Conservation (phyloP, 2,888 invertebrate genomes). For the Blera fallax region DNA sequence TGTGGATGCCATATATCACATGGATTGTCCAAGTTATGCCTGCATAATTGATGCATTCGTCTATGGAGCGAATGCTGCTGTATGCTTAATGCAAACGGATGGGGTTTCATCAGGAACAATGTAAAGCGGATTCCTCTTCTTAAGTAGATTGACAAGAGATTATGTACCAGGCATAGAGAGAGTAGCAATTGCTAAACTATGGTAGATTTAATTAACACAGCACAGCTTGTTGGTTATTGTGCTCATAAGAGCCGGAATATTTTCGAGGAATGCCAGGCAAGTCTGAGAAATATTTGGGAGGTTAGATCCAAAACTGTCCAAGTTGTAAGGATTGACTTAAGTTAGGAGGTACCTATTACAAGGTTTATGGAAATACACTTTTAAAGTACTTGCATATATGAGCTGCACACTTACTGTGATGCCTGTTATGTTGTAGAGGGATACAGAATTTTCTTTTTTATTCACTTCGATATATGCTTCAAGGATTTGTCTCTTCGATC, state of each 20-base stretch:
- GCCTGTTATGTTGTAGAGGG: no score
- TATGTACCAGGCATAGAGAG: slow-evolving; percentile 23
- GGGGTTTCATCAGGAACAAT: slow-evolving; percentile 34
- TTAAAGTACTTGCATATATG: no score
- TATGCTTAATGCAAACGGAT: slow-evolving; percentile 53
- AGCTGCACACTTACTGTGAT: no score
- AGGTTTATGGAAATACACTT: no score
- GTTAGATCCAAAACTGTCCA: no score
- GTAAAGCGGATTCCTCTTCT: slow-evolving; percentile 66
- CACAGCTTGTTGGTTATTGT: slow-evolving; percentile 18
- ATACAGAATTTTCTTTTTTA: no score
- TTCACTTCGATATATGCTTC: no score
- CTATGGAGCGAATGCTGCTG: slow-evolving; percentile 1
- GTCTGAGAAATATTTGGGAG: no score
- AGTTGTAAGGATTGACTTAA: no score
- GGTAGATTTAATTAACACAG: slow-evolving; percentile 47
- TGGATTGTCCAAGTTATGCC: slow-evolving; percentile 70
- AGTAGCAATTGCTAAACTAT: slow-evolving; percentile 39
- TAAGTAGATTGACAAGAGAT: slow-evolving; percentile 71
- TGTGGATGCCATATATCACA: slow-evolving; percentile 70
- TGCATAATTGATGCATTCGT: slow-evolving; percentile 70
- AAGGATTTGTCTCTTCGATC: no score
- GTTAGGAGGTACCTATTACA: no score
- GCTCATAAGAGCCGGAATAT: neutral
- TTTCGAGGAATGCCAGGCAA: neutral